These are phyloP conservation scores for Oasisia sp. DNA, from an alignment of 2,888 invertebrate species.

Conservation along the genomic window DNA sequence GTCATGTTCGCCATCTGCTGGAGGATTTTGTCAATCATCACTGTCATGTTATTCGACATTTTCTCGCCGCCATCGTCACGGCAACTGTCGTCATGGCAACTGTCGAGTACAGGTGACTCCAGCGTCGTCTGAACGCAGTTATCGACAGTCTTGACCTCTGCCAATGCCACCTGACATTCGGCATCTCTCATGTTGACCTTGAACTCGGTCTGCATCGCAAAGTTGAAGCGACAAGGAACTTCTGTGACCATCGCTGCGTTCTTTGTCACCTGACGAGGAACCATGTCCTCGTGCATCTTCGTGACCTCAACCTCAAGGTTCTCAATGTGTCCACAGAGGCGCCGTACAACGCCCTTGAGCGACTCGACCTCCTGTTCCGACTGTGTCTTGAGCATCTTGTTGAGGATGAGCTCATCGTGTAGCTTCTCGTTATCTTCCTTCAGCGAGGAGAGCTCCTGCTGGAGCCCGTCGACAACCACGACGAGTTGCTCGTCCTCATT, in stretches of 20 bases:
- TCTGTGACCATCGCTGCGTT: neutral
- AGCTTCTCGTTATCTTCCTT: conserved; percentile 18
- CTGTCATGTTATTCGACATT: neutral
- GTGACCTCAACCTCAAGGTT: neutral
- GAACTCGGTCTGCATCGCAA: neutral
- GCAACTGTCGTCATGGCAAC: neutral
- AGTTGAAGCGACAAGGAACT: neutral
- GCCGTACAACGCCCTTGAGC: conserved; percentile 8
- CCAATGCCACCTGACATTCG: neutral
- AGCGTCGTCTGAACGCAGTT: neutral
- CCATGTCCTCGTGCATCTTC: neutral
- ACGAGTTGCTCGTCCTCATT: neutral
- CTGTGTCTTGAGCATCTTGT: neutral
- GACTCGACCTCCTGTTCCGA: neutral
- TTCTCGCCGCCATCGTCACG: neutral
- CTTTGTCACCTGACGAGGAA: neutral
- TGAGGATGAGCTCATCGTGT: neutral
- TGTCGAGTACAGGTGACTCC: neutral
- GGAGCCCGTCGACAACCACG: neutral
- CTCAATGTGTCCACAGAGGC: neutral
- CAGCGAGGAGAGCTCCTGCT: neutral
- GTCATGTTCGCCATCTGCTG: neutral
- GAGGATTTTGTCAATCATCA: neutral
- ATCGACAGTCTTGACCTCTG: neutral
- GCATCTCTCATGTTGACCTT: neutral